These are phyloP conservation scores for Cynodonichthys magdalenae DNA, from an alignment of 2,797 vertebrate genomes.

Conservation along the genomic window DNA sequence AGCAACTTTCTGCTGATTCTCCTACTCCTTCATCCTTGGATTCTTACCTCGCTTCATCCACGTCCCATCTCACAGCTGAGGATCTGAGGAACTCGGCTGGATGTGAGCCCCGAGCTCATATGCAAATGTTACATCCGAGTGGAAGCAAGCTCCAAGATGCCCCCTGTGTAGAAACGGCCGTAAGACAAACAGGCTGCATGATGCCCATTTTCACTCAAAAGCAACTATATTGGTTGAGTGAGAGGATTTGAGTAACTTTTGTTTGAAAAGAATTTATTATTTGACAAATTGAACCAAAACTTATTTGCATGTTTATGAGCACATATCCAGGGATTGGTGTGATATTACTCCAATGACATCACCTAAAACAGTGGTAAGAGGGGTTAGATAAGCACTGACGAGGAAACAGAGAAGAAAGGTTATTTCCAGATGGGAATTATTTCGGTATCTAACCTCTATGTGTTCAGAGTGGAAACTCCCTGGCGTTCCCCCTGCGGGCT, in stretches of 20 bases:
- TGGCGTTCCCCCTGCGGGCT: slow-evolving; percentile 48
- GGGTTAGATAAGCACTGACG: slow-evolving; percentile 10
- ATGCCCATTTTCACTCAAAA: slow-evolving; percentile 28
- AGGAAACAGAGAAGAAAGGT: slow-evolving; percentile 22
- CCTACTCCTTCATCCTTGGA: slow-evolving; percentile 73
- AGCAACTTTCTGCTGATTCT: slow-evolving; percentile 92
- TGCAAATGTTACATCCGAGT: slow-evolving; percentile 42
- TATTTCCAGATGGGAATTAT: slow-evolving; percentile 59
- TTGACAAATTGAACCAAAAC: neutral
- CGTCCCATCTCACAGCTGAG: slow-evolving; percentile 70
- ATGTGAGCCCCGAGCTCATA: slow-evolving; percentile 62
- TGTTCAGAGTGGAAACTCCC: slow-evolving; percentile 68
- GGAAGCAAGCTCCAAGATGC: slow-evolving; percentile 34
- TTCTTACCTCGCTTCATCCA: slow-evolving; percentile 53
- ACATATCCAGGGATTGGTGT: neutral
- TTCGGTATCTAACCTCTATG: slow-evolving; percentile 50
- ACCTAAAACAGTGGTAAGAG: slow-evolving; percentile 15
- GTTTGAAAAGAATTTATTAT: too few relatives aligned
- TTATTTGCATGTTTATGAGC: neutral
- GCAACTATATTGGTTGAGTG: too few relatives aligned
- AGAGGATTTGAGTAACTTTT: too few relatives aligned
- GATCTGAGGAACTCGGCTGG: slow-evolving; percentile 46
- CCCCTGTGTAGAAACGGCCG: slow-evolving; percentile 35
- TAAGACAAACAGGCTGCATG: slow-evolving; percentile 33
- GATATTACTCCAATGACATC: slow-evolving; percentile 12